Base-by-base conservation (phyloP, 2,113 vertebrate genomes). In the Scopus umbretta region DNA sequence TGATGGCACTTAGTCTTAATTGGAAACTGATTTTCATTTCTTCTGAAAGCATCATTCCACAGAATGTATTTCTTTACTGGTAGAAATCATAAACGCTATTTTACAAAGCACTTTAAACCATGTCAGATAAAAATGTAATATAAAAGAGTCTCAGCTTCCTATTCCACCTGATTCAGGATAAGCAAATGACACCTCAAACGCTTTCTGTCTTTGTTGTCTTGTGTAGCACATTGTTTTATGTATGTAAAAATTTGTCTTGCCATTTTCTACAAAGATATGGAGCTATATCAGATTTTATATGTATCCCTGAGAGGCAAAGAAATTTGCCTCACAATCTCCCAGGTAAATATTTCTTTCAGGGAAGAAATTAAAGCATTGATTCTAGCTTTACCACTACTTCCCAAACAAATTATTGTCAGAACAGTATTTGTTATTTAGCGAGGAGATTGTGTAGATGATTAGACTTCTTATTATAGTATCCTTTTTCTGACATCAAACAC, bases 1-100 rank as follows among this genome's bases (percentile, higher is more conserved):
- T 88, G 53, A 79, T 62, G 26, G 15, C 68, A 94, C 53, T 96
- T 91, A 86, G 22, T 71, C 78, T 95, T 95, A 94, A 93, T 70
- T 95, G 78, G 56, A 95, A 97, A 80, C 34, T 81, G 12, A 70
- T 86, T 95, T 86, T 26, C 42, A 67, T 88, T 95, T 91, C 78
- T 96, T 91, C 65, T 92, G 38, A 90, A 87, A 86, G 63, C 74
- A 70, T 58, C 7, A 81, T 89, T 97, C 90, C 18, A 34, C 52
- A 63, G 78, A 61, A 88, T 62, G 13, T 26, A 63, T 47, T 80
- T 92, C 22, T 90, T 94, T 71, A 90, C 26, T 68, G 53, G 53
- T 84, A 93, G 52, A 93, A 52, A 86, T 73, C 56, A 74, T 82
- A 86, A 70, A 81, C 53, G 13, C 50, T 83, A 55, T 58, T 94